A percentile compares a stretch with the other conserved stretches of the same genome.
phyloP scores from a whole-genome alignment of 2,797 vertebrate species.

The Argyrosomus regius region DNA sequence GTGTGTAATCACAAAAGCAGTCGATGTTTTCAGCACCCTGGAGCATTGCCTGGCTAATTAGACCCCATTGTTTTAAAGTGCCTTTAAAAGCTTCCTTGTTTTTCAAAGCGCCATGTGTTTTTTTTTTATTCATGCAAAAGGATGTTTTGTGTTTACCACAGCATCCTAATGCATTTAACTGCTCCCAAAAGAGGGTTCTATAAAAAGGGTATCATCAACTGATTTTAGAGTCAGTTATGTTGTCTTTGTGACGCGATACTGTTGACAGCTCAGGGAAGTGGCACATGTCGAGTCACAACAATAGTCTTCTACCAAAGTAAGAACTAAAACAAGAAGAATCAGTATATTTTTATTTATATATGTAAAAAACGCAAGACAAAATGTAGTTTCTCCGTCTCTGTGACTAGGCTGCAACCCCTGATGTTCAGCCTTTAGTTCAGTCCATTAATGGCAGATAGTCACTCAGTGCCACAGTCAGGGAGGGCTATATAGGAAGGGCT shows the following conservation, averaged over 20 bases:
- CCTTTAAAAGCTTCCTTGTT: constrained; percentile 84
- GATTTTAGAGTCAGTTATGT: constrained; percentile 70
- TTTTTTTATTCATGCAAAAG: constrained; percentile 75
- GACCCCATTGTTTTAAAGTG: constrained; percentile 84
- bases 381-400: constrained; percentile 19
- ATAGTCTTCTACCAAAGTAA: constrained; percentile 52
- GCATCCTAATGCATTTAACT: constrained; percentile 82
- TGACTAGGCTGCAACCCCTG: constrained; percentile 14
- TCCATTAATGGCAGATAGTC: constrained; percentile 28
- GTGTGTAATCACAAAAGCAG: constrained; percentile 80
- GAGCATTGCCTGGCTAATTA: constrained; percentile 84
- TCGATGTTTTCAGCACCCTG: constrained; percentile 78
- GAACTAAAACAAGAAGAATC: constrained; percentile 45
- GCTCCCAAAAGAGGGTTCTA: constrained; percentile 77
- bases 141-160: constrained; percentile 82
- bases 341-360: constrained; percentile 38
- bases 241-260: constrained; percentile 62
- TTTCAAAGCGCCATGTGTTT: constrained; percentile 73
- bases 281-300: constrained; percentile 61
- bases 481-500: constrained; percentile 31
- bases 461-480: constrained; percentile 21
- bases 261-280: constrained; percentile 70
- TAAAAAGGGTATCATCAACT: constrained; percentile 75
- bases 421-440: constrained; percentile 30
- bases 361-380: constrained; percentile 41